Base-by-base conservation (phyloP, 1,140 invertebrate species). In the Drosophila lacteicornis region DNA sequence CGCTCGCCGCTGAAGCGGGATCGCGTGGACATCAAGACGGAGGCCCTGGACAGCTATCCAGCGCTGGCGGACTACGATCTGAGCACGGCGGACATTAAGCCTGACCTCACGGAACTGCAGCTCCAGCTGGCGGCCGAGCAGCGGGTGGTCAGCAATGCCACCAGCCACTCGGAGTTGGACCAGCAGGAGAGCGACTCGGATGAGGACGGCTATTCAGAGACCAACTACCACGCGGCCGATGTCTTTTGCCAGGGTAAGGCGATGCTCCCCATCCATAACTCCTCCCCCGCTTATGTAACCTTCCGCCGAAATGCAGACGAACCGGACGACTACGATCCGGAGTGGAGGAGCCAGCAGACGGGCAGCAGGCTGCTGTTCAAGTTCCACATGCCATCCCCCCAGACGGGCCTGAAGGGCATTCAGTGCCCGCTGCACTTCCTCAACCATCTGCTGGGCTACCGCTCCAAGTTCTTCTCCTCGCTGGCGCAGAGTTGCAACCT, bases 191-290 rank as follows among this genome's bases (percentile, higher is more conserved):
- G 88, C 49, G 86, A 91, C 38, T 87, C 82, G 1, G 86, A 91
- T 36, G 86, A 91, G 13, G 86, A 91, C 42, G 86, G 86, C 22
- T 91, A 91, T 22, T 91, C 87, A 1, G 86, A 91, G 22, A 60
- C 86, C 0, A 77, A 87, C 36, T 75, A 78, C 40, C 30, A 59
- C 6, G 62, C 68, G 11, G 50, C 49, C 4, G 83, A 91, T 55
- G 61, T 90, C 2, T 84, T 79, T 45, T 79, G 74, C 25, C 69
- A 86, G 42, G 85, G 85, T 91, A 68, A 88, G 49, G 4, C n/a
- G 42, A 42, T 40, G 19, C 13, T 11, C 60, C 22, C 13, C 43
- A 5, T 19, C 66, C 15, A 6, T n/a, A n/a, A 45, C 30, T 38
- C 17, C 12, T 49, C 11, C 30, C 7, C 4, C 6, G 38, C 55